phyloP scores from a whole-genome alignment of 1,140 invertebrate genomes.

The Nasonia vitripennis region DNA sequence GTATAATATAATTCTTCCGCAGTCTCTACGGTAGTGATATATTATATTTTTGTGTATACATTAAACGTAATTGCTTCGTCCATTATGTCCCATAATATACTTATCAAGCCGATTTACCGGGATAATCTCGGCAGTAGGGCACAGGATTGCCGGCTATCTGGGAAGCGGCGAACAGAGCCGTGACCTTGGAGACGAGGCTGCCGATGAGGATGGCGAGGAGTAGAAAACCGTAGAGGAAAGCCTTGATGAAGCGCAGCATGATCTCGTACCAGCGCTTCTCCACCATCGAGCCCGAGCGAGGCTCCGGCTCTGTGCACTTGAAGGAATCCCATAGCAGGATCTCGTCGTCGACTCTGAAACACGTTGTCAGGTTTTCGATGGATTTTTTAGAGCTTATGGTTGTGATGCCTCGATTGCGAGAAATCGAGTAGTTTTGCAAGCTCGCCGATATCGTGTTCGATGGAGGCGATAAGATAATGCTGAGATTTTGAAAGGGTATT shows the following conservation, averaged over 20 bases:
- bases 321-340: conserved; percentile 95
- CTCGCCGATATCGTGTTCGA: no score
- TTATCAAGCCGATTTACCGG: conserved; percentile 3
- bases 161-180: conserved; percentile 90
- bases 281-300: conserved; percentile 89
- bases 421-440: no score
- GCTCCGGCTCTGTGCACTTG: conserved; percentile 86
- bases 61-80: background rate
- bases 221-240: conserved; percentile 86
- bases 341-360: conserved; percentile 74
- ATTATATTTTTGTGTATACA: background rate
- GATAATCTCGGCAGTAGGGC: conserved; percentile 13
- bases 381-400: no score
- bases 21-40: no score
- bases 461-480: no score
- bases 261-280: conserved; percentile 87
- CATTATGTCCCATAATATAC: background rate
- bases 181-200: conserved; percentile 87
- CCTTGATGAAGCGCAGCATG: conserved; percentile 86
- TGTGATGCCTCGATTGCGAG: no score
- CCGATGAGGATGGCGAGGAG: conserved; percentile 86
- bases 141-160: conserved; percentile 12
- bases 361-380: no score
- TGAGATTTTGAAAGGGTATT: no score
- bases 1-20: no score